Evolutionary conservation across 1,140 invertebrate species (phyloP).

Genomic region (Leptonema lineaticorne): DNA sequence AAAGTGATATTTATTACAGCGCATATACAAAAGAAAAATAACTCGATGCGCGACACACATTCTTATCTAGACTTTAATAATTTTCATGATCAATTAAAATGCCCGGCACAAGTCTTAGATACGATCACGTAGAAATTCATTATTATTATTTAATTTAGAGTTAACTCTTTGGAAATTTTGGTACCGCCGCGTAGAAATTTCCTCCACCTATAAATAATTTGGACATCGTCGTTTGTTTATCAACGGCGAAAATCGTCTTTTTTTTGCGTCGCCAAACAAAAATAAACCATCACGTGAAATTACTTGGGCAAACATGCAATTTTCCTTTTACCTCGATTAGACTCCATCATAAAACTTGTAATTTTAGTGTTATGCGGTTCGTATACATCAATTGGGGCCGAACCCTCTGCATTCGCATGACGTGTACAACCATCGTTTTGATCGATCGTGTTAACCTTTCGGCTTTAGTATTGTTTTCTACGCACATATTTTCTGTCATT

Average conservation of each 20-base stretch:
- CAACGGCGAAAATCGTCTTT: constrained; percentile 21
- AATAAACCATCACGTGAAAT: constrained; percentile 34
- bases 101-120: too few species aligned
- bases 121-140: neutral
- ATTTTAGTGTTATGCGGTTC: constrained; percentile 28
- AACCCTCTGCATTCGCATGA: neutral
- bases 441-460: neutral
- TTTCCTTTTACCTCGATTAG: constrained; percentile 37
- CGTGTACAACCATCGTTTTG: neutral
- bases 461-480: too few species aligned
- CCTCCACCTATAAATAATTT: constrained; percentile 25
- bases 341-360: constrained; percentile 33
- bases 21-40: too few species aligned
- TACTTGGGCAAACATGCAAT: constrained; percentile 36
- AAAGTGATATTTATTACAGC: too few species aligned
- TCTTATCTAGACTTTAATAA: too few species aligned
- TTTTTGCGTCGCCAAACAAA: constrained; percentile 22
- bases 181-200: constrained; percentile 1
- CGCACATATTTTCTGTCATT: too few species aligned
- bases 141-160: too few species aligned
- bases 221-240: constrained; percentile 27
- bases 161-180: too few species aligned
- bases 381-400: neutral
- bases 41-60: too few species aligned
- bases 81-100: too few species aligned